Base-by-base conservation (phyloP, 2,888 invertebrate species). In the Callosobruchus maculatus region DNA sequence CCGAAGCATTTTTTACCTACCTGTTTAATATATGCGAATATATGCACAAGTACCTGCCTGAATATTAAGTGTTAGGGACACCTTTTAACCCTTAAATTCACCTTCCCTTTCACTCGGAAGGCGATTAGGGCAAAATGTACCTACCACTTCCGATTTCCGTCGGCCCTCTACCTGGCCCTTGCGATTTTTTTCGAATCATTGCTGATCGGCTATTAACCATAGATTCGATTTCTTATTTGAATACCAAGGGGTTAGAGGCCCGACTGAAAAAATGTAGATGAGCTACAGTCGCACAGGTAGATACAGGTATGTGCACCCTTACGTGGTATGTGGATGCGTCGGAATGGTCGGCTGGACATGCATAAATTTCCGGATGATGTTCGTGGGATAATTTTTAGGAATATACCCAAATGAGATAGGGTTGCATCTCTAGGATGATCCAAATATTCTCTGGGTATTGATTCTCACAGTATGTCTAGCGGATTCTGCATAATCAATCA, bases 21-120 rank as follows among this genome's bases (percentile, higher is more conserved):
- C 87, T 87, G 87, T 84, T 83, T 86, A 87, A 86, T 86, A 82
- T 87, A 87, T 87, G 87, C 86, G 85, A 87, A 87, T 85, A 84
- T 86, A 86, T 85, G 85, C 86, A 82, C 81, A 85, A 83, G 85
- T 87, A 87, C 87, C 87, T 87, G 87, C 86, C 86, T 86, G 86
- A 84, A 87, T 87, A 86, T 87, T 87, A 87, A 87, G 86, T 87
- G 87, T 86, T 86, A 87, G 84, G 85, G 86, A 87, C 86, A 87
- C 87, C 87, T 82, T 83, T 85, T 81, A 83, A 85, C 84, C 84
- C 84, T 80, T 77, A 79, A 77, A 76, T 74, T 73, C 76, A 75
- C 75, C 77, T 76, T 76, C 75, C 78, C 75, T 74, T 77, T 77
- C 74, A 70, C 75, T 67, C 72, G 70, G 71, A 73, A 73, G 68